Percentiles rank a stretch among this genome's conserved stretches.
phyloP scores from a whole-genome alignment of 2,797 vertebrate genomes.

The Lutjanus campechanus region DNA sequence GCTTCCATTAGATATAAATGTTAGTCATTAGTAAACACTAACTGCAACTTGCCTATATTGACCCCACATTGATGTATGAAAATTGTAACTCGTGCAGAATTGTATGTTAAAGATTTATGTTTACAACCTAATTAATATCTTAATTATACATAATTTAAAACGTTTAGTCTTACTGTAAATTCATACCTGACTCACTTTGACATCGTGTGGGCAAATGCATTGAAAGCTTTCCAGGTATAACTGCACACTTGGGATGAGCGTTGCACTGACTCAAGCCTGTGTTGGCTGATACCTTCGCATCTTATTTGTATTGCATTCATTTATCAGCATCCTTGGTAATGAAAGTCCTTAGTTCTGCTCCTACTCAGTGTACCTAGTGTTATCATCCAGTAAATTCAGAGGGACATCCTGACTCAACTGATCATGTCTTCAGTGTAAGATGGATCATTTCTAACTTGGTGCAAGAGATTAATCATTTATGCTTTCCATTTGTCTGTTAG shows the following conservation, averaged over 20 bases:
- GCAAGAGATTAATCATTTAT: conserved; percentile 25
- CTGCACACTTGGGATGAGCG: not conserved
- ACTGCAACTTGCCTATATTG: no score
- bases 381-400: conserved; percentile 46
- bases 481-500: conserved; percentile 34
- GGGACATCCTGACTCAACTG: conserved; percentile 25
- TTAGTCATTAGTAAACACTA: no score
- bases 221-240: not conserved
- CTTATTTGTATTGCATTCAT: conserved; percentile 40
- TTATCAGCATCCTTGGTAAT: conserved; percentile 31
- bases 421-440: conserved; percentile 26
- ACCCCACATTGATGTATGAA: no score
- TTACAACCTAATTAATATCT: no score
- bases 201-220: not conserved
- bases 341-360: conserved; percentile 5
- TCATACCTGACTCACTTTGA: not conserved
- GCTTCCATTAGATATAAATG: no score
- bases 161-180: no score
- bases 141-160: no score
- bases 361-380: not conserved
- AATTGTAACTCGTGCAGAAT: not conserved
- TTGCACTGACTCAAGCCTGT: not conserved
- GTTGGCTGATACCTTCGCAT: conserved; percentile 9
- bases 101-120: no score
- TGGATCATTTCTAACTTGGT: conserved; percentile 15